Evolutionary conservation across 2,888 invertebrate genomes (phyloP).

Genomic region (Pollenia amentaria): DNA sequence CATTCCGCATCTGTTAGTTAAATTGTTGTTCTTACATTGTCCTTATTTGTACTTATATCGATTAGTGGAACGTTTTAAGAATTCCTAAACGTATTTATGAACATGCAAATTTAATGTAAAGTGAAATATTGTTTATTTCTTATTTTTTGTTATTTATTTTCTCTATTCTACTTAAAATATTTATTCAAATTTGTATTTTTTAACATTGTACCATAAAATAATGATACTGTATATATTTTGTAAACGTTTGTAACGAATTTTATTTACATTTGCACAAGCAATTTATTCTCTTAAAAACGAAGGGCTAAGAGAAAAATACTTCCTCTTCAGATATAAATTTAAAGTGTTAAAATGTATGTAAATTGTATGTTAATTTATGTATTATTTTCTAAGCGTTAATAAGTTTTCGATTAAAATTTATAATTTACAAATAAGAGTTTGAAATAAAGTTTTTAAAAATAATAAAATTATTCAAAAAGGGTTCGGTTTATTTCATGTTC

Average conservation of each 20-base stretch:
- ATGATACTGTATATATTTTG: not conserved
- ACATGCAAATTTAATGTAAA: conserved; percentile 56
- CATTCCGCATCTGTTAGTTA: too few relatives aligned
- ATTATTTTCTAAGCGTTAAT: not conserved
- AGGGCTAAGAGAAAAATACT: not conserved
- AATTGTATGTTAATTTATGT: conserved; percentile 46
- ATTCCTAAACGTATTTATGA: conserved; percentile 17
- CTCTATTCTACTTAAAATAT: conserved; percentile 19
- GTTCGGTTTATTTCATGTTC: not conserved
- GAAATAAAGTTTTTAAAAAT: not conserved
- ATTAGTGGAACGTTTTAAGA: not conserved
- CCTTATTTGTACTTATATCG: not conserved
- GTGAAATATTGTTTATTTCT: conserved; percentile 43
- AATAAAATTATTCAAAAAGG: not conserved
- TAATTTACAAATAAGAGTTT: not conserved
- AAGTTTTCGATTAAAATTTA: not conserved
- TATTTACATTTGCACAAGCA: conserved; percentile 31
- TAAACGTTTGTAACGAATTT: conserved; percentile 1
- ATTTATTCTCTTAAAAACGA: conserved; percentile 19
- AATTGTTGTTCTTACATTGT: not conserved
- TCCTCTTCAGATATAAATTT: not conserved
- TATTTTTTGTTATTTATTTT: not conserved
- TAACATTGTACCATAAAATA: not conserved
- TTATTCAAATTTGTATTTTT: conserved; percentile 56
- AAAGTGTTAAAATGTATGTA: conserved; percentile 16